A percentile compares a stretch with the other conserved stretches of the same genome.
These are phyloP conservation scores for Dynastes maya DNA, from an alignment of 2,888 invertebrate genomes.

Conservation along the genomic window DNA sequence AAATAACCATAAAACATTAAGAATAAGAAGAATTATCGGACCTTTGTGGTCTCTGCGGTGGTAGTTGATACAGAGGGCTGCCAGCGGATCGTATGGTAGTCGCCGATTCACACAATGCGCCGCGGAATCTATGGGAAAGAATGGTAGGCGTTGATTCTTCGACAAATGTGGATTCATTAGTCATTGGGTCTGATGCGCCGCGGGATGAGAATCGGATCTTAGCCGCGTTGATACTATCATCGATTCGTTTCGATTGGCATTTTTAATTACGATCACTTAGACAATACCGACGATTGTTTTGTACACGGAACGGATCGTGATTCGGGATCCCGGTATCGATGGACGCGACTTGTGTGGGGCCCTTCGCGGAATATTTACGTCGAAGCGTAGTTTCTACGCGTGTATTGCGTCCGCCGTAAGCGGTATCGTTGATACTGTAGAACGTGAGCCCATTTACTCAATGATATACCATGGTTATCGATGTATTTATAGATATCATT, in stretches of 20 bases:
- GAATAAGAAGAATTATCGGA: neutral
- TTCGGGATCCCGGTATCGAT: conserved; percentile 54
- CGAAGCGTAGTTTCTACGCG: neutral
- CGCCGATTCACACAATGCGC: conserved; percentile 49
- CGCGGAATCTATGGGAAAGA: conserved; percentile 58
- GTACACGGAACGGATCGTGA: conserved; percentile 54
- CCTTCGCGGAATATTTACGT: conserved; percentile 12
- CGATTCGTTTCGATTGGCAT: conserved; percentile 63
- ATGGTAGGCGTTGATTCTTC: conserved; percentile 62
- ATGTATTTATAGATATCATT: conserved; percentile 17
- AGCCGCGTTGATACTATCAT: conserved; percentile 58
- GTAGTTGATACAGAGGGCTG: neutral
- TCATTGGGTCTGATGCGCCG: conserved; percentile 59
- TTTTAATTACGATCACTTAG: conserved; percentile 63
- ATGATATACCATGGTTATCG: conserved; percentile 3
- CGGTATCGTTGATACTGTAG: neutral
- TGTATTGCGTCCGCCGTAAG: conserved; percentile 2
- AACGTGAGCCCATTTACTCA: conserved; percentile 27
- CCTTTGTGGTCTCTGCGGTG: conserved; percentile 12
- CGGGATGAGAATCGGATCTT: conserved; percentile 60
- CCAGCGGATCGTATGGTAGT: conserved; percentile 11
- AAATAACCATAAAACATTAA: conserved; percentile 21
- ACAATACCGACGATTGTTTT: conserved; percentile 63
- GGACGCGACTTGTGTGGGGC: conserved; percentile 55
- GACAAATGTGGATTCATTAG: conserved; percentile 62